Evolutionary conservation across 2,888 invertebrate genomes (phyloP), one percentile per base, ranked within the genome.

Genomic region (Ptilodon capucinus): DNA sequence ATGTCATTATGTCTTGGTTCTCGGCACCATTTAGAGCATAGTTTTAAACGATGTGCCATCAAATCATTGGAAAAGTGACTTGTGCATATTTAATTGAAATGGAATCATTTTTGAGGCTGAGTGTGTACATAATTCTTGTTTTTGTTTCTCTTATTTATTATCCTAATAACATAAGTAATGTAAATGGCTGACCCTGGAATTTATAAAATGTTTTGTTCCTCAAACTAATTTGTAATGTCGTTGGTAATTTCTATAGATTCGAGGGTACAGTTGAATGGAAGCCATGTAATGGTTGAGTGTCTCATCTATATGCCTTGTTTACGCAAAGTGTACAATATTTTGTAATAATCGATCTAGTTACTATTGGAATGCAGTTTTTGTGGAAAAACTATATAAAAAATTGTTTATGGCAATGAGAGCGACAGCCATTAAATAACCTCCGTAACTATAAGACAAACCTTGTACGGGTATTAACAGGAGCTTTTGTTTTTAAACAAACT

Each of bases 91-190:
- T 55, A 59, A 54, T 54, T 55, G 34, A 49, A 66, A 68, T 66
- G 52, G 62, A 71, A 67, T 62, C 76, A 72, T 56, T 58, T 57
- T 74, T 82, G 85, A 85, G 85, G 85, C 86, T 86, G 84, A 82
- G 68, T 51, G 60, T 85, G 84, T 86, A 84, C 64, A 84, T 84
- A 86, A 55, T 75, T 71, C 60, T 75, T 76, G 70, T 78, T 77
- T 57, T 52, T 54, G 47, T 56, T 56, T 51, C 54, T 74, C 71
- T 70, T 84, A 85, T 84, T 86, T 84, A 83, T 84, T 84, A 71
- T 55, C 54, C 75, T 74, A 74, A 60, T 70, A 53, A 53, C 48
- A 50, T 42, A 51, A 52, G 51, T 46, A 40, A 72, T 74, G 62
- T 60, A 51, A 50, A 57, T 63, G 60, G n/a, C n/a, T n/a, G n/a